These are phyloP conservation scores for Trissonchulus latispiculum DNA, from an alignment of 2,888 invertebrate genomes.

Conservation along the genomic window DNA sequence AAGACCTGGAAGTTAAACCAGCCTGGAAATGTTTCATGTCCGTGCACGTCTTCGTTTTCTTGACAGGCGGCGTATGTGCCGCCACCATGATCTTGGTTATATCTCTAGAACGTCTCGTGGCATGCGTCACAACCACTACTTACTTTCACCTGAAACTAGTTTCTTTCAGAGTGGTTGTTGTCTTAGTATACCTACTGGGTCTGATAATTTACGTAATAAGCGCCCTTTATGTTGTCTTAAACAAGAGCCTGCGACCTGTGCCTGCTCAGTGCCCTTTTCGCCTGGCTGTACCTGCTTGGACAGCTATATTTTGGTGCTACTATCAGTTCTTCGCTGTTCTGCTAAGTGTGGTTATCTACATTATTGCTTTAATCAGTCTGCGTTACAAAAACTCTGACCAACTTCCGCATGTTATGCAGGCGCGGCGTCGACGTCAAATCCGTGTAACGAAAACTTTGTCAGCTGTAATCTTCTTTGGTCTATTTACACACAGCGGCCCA, in stretches of 20 bases:
- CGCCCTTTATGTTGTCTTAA: not conserved
- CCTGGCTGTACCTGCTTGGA: not conserved
- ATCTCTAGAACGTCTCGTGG: not conserved
- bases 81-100: not conserved
- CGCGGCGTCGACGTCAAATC: not conserved
- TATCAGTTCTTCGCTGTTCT: not conserved
- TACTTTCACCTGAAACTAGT: not conserved
- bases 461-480: not conserved
- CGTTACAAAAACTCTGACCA: not conserved
- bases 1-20: not conserved
- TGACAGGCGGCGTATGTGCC: not conserved
- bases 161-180: not conserved
- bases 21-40: not conserved
- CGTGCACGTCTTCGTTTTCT: not conserved
- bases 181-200: not conserved
- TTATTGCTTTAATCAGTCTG: not conserved
- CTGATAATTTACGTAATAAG: not conserved
- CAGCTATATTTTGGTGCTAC: not conserved
- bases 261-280: not conserved
- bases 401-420: not conserved
- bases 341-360: not conserved
- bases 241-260: not conserved
- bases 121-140: not conserved
- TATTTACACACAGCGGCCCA: not conserved
- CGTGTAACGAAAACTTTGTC: not conserved